Percentiles rank a stretch among this genome's conserved stretches.
Evolutionary conservation across 2,113 vertebrate species (phyloP).

Genomic region (Heterotilapia buettikoferi): DNA sequence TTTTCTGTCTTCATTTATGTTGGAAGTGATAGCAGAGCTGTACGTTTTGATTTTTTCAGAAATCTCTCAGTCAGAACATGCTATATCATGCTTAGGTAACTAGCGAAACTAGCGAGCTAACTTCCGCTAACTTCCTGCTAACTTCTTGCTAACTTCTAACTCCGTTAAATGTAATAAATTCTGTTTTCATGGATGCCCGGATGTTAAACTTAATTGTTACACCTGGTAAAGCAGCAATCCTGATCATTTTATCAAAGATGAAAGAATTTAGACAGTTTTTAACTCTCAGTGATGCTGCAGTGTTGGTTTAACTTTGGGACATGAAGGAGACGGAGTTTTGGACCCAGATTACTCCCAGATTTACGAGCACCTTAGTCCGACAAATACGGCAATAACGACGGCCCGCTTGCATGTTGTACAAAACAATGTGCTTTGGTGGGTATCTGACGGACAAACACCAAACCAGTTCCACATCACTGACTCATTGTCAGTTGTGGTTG

Average conservation of each 20-base stretch:
- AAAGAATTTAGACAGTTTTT: background rate
- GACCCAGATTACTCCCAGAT: background rate
- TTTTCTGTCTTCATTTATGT: too few species aligned
- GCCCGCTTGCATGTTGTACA: background rate
- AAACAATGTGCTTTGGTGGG: background rate
- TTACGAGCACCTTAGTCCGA: fast-evolving
- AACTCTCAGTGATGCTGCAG: background rate
- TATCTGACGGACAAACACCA: background rate
- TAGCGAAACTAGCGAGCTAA: background rate
- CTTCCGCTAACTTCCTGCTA: background rate
- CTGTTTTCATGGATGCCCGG: background rate
- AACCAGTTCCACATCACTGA: background rate
- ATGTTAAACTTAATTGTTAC: background rate
- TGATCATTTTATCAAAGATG: background rate
- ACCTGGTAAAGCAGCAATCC: background rate
- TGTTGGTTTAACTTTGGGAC: background rate
- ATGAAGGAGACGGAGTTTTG: fast-evolving
- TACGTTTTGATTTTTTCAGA: too few species aligned
- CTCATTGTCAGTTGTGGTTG: background rate
- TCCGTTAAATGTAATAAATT: background rate
- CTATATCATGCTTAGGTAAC: background rate
- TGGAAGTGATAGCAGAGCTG: too few species aligned
- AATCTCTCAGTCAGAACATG: too few species aligned
- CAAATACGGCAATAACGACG: background rate
- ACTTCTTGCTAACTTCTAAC: background rate